Conservation (phyloP, 2,797 vertebrate species). For the Clarias platycephalus region DNA sequence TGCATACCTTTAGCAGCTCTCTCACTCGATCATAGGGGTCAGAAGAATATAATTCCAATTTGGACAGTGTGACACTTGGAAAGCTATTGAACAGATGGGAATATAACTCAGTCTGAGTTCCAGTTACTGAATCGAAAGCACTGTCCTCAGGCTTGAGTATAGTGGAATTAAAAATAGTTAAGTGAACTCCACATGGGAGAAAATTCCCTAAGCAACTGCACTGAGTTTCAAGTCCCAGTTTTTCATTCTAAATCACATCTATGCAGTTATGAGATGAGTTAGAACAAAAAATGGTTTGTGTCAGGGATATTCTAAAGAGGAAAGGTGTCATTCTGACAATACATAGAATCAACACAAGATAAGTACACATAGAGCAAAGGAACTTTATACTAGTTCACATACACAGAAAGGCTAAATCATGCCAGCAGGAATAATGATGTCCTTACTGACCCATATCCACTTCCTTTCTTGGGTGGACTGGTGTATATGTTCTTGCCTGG, state of each 20-base stretch:
- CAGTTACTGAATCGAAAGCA: neutral
- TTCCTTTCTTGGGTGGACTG: slow-evolving; percentile 84
- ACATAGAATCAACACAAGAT: neutral
- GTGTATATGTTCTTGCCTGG: slow-evolving; percentile 84
- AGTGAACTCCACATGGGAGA: slow-evolving; percentile 7
- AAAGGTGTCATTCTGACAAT: neutral
- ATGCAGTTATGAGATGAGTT: neutral
- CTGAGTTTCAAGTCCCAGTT: neutral
- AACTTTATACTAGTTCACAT: neutral
- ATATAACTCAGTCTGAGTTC: slow-evolving; percentile 22
- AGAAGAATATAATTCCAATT: slow-evolving; percentile 70
- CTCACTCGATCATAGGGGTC: slow-evolving; percentile 76
- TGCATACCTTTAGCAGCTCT: slow-evolving; percentile 66
- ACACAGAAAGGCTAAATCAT: neutral
- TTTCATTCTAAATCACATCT: slow-evolving; percentile 4
- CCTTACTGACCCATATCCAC: slow-evolving; percentile 79
- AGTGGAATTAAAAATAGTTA: slow-evolving; percentile 4
- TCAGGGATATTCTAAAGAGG: neutral
- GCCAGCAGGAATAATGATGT: slow-evolving; percentile 1
- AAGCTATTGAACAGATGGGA: slow-evolving; percentile 69
- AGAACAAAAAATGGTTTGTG: slow-evolving; percentile 10
- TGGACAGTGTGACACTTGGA: slow-evolving; percentile 81
- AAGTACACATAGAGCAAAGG: neutral
- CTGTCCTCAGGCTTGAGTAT: neutral
- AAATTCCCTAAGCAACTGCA: slow-evolving; percentile 11